Evolutionary conservation across 2,113 vertebrate species (phyloP).

Genomic region (Bos indicus): DNA sequence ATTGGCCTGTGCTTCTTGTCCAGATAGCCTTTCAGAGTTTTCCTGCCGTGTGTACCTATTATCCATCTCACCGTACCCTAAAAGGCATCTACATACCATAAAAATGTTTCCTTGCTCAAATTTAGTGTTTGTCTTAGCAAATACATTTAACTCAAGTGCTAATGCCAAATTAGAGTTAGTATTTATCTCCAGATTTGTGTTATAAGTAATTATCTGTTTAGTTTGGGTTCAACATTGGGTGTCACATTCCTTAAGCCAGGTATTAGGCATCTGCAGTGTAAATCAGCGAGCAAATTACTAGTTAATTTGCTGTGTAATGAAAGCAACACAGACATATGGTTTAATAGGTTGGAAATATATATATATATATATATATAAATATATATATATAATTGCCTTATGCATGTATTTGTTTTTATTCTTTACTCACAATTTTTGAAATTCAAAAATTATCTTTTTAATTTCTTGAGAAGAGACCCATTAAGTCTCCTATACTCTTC

Average conservation of each 20-base stretch:
- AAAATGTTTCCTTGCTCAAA: neutral
- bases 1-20: neutral
- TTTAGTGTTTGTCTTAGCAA: neutral
- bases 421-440: neutral
- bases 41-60: neutral
- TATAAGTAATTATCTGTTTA: neutral
- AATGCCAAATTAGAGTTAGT: neutral
- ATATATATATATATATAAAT: neutral
- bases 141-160: neutral
- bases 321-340: neutral
- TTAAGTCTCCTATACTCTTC: neutral
- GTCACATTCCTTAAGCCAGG: neutral
- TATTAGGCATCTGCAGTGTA: neutral
- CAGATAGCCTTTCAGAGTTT: neutral
- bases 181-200: neutral
- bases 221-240: neutral
- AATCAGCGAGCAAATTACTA: neutral
- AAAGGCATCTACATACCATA: neutral
- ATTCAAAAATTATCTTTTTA: neutral
- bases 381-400: neutral
- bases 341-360: neutral
- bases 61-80: neutral
- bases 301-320: neutral
- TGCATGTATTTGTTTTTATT: neutral
- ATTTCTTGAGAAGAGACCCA: neutral